These are phyloP conservation scores for Empidonax alnorum DNA, from an alignment of 2,113 vertebrate species.

Conservation along the genomic window DNA sequence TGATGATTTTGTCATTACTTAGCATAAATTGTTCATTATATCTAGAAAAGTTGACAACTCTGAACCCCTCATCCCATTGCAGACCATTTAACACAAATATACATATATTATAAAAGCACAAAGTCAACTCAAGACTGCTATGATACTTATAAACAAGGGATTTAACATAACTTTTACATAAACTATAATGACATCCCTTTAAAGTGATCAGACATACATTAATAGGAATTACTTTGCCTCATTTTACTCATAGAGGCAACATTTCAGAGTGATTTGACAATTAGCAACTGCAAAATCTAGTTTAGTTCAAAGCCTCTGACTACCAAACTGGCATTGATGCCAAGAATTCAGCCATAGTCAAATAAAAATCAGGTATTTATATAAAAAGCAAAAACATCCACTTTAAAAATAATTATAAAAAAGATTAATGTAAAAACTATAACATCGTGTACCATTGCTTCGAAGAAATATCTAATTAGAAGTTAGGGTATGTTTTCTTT, in stretches of 20 bases:
- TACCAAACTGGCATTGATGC: not conserved
- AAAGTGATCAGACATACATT: not conserved
- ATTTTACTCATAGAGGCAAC: not conserved
- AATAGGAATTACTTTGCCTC: not conserved
- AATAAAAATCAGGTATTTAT: not conserved
- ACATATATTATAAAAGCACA: not conserved
- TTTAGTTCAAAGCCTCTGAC: not conserved
- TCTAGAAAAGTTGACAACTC: not conserved
- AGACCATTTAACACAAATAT: not conserved
- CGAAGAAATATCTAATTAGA: not conserved
- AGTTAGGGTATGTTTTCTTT: not conserved
- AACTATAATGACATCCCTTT: not conserved
- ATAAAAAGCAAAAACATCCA: not conserved
- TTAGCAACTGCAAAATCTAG: constrained; percentile 89
- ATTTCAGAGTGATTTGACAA: not conserved
- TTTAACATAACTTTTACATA: not conserved
- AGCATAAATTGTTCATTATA: not conserved
- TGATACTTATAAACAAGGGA: not conserved
- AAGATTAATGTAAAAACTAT: not conserved
- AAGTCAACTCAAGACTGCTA: not conserved
- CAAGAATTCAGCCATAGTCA: not conserved
- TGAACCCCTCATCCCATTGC: not conserved
- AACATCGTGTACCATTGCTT: not conserved
- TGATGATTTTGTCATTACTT: not conserved
- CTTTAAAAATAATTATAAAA: not conserved